phyloP scores from a whole-genome alignment of 2,797 vertebrate species.

The Myoxocephalus aenaeus region DNA sequence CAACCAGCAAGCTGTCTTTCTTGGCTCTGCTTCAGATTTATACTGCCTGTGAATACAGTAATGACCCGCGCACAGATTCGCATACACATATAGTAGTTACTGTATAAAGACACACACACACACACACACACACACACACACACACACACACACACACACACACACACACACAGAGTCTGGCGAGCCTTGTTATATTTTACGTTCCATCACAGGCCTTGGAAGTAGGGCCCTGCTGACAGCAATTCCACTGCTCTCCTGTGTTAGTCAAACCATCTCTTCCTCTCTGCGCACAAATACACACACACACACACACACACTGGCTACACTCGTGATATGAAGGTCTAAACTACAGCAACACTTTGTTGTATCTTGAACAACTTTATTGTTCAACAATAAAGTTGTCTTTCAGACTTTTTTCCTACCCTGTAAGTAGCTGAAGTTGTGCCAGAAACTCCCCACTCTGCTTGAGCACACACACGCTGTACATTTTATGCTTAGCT shows the following conservation, averaged over 20 bases:
- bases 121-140: conserved; percentile 2
- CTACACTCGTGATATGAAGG: neutral
- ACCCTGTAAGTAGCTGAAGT: neutral
- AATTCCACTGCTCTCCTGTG: conserved; percentile 56
- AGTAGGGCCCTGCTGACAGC: conserved; percentile 52
- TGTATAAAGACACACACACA: conserved; percentile 5
- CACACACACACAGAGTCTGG: conserved; percentile 26
- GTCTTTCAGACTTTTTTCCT: neutral
- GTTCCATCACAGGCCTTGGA: conserved; percentile 46
- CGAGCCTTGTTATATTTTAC: conserved; percentile 61
- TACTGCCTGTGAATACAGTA: conserved; percentile 29
- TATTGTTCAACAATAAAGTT: neutral
- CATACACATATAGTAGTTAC: conserved; percentile 10
- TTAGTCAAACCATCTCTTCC: conserved; percentile 48
- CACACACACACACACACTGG: neutral
- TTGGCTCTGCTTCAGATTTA: conserved; percentile 50
- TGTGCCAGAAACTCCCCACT: neutral
- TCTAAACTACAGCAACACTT: neutral
- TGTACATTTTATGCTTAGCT: conserved; percentile 9
- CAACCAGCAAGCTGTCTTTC: conserved; percentile 25
- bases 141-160: neutral
- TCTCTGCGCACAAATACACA: conserved; percentile 15
- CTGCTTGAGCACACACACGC: neutral
- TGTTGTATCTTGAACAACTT: neutral
- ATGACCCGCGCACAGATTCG: conserved; percentile 24